Percentiles rank a stretch among this genome's conserved stretches.
These are phyloP conservation scores for Champsocephalus esox DNA, from an alignment of 2,797 vertebrate species.

Conservation along the genomic window DNA sequence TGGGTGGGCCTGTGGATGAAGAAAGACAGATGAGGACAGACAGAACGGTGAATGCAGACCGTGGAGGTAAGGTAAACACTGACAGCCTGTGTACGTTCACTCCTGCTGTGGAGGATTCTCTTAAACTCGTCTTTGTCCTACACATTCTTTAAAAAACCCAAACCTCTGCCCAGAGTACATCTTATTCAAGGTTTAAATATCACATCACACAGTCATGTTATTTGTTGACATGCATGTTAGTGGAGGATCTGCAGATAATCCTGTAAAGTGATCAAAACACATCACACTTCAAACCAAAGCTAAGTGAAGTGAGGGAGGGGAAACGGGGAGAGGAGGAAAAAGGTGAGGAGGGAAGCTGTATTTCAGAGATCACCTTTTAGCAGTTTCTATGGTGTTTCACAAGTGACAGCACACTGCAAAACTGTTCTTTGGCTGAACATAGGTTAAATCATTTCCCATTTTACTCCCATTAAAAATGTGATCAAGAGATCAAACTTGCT, in stretches of 20 bases:
- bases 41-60: constrained; percentile 3
- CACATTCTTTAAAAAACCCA: constrained; percentile 18
- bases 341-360: constrained; percentile 19
- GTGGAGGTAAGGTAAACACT: neutral
- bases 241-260: constrained; percentile 41
- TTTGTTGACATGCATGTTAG: constrained; percentile 67
- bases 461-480: neutral
- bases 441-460: constrained; percentile 10
- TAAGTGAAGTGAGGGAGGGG: constrained; percentile 37
- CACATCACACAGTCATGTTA: constrained; percentile 34
- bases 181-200: constrained; percentile 7
- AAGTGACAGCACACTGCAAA: constrained; percentile 4
- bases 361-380: constrained; percentile 35
- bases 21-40: constrained; percentile 28
- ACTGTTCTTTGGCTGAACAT: constrained; percentile 13
- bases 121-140: constrained; percentile 22
- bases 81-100: constrained; percentile 11
- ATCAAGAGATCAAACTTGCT: neutral
- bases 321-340: constrained; percentile 15
- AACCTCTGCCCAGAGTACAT: neutral
- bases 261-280: constrained; percentile 48
- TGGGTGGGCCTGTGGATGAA: constrained; percentile 90
- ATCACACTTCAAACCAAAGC: constrained; percentile 59
- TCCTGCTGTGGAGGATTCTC: constrained; percentile 11
- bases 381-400: constrained; percentile 27